Evolutionary conservation across 2,888 invertebrate genomes (phyloP), one percentile per base, ranked within the genome.

Genomic region (Pterostichus madidus): DNA sequence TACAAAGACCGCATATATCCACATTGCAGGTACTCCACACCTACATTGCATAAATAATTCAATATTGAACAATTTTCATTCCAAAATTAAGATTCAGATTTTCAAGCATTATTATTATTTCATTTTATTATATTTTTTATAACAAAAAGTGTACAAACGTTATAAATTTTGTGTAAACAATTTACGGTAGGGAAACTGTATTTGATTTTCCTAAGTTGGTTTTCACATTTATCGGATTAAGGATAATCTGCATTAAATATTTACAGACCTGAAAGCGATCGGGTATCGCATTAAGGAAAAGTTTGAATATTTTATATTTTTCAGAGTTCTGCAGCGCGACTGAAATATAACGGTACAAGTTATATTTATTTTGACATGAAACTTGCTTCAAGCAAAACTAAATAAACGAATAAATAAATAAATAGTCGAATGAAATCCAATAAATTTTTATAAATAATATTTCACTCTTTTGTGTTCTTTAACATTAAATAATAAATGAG

Each of bases 1-100:
- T 84, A 87, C 88, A 82, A 86, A 87, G 85, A 84, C 86, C 83
- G 83, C 88, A 83, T 39, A 86, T 87, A 84, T 90, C 90, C 10
- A 87, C 87, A 5, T 84, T 90, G 44, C 88, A 88, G 56, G 86
- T 90, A 52, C 85, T 4, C 13, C 35, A 11, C 5, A 49, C 6
- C 11, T 8, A 8, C 7, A 13, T 77, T 56, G 0, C 13, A 53
- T 7, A 24, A 24, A 3, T 24, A 24, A 24, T 3, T 24, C 24
- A 24, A 2, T 24, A 3, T 24, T 24, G 24, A 24, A 24, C 1
- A 24, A 24, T 3, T 24, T 24, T 24, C 3, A 24, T 2, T 24
- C 24, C 1, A 24, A 3, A 24, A 24, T 24, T 24, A 3, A 24
- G 24, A 24, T 24, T 24, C 1, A 24, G 3, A 24, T 24, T 24